Conservation (phyloP, 2,797 vertebrate genomes). For the Pagetopsis macropterus region DNA sequence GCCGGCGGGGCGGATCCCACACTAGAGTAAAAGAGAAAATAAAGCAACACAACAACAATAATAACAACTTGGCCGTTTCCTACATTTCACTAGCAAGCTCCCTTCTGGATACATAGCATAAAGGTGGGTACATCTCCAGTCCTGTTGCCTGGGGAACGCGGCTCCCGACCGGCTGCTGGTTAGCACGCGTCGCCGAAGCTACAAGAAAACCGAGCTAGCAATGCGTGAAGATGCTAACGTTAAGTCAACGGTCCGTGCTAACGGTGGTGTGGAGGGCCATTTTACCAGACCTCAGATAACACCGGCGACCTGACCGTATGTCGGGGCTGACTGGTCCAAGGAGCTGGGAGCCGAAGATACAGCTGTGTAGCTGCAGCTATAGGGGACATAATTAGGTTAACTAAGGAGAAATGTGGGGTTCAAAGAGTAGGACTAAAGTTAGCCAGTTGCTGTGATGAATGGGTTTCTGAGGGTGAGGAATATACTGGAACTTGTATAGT, state of each 20-base stretch:
- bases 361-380: background rate
- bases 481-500: background rate
- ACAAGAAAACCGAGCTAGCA: constrained; percentile 53
- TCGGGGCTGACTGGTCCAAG: too few relatives aligned
- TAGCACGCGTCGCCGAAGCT: constrained; percentile 67
- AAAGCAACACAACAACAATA: constrained; percentile 78
- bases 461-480: background rate
- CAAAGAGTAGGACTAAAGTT: constrained; percentile 43
- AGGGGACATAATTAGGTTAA: background rate
- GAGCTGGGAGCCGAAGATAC: background rate
- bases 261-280: constrained; percentile 65
- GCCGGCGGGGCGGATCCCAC: constrained; percentile 88
- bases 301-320: constrained; percentile 8
- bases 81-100: constrained; percentile 66
- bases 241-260: constrained; percentile 63
- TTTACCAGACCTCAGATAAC: constrained; percentile 53
- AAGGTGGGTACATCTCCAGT: constrained; percentile 76
- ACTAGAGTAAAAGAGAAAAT: constrained; percentile 72
- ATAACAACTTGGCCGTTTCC: constrained; percentile 73
- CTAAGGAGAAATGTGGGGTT: background rate
- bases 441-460: constrained; percentile 18
- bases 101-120: constrained; percentile 78
- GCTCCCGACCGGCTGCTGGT: constrained; percentile 47
- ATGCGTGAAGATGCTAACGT: constrained; percentile 55
- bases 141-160: constrained; percentile 17